Percentiles rank a stretch among this genome's conserved stretches.
These are phyloP conservation scores for Nomada ferruginata DNA, from an alignment of 2,888 invertebrate genomes.

Conservation along the genomic window DNA sequence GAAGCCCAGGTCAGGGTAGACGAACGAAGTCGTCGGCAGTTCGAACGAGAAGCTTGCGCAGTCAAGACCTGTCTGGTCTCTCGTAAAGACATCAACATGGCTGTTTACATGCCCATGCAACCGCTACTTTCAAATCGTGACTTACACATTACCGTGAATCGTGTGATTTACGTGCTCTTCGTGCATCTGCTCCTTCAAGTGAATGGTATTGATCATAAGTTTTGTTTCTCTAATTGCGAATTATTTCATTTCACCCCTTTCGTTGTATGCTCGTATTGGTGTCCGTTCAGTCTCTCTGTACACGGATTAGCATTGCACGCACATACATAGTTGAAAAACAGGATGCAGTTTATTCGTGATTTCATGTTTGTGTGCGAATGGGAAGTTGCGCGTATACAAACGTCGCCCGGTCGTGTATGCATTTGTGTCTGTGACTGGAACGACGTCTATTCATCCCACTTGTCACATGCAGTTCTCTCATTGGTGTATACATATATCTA, in stretches of 20 bases:
- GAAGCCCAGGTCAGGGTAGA: conserved; percentile 64
- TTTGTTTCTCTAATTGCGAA: background rate
- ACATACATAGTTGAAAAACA: conserved; percentile 52
- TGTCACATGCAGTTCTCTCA: conserved; percentile 58
- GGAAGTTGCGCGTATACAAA: conserved; percentile 11
- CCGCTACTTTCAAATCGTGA: conserved; percentile 59
- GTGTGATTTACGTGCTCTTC: conserved; percentile 60
- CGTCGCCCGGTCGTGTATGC: conserved; percentile 5
- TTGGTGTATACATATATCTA: conserved; percentile 59
- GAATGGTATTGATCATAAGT: conserved; percentile 67
- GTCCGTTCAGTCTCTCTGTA: background rate
- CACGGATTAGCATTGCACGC: no score
- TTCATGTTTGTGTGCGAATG: conserved; percentile 57
- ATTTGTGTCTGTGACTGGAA: conserved; percentile 56
- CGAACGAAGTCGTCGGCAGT: conserved; percentile 65
- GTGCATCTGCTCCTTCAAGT: conserved; percentile 57
- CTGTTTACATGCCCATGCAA: conserved; percentile 55
- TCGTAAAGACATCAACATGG: conserved; percentile 59
- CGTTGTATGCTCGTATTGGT: background rate
- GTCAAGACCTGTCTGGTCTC: conserved; percentile 39
- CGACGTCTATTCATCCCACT: conserved; percentile 63
- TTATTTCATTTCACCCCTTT: background rate
- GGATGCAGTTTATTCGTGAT: conserved; percentile 71
- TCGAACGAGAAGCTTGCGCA: conserved; percentile 72
- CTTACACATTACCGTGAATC: conserved; percentile 43